Percentiles rank a stretch among this genome's conserved stretches.
Conservation (phyloP, 2,113 vertebrate genomes). For the Gadus chalcogrammus region DNA sequence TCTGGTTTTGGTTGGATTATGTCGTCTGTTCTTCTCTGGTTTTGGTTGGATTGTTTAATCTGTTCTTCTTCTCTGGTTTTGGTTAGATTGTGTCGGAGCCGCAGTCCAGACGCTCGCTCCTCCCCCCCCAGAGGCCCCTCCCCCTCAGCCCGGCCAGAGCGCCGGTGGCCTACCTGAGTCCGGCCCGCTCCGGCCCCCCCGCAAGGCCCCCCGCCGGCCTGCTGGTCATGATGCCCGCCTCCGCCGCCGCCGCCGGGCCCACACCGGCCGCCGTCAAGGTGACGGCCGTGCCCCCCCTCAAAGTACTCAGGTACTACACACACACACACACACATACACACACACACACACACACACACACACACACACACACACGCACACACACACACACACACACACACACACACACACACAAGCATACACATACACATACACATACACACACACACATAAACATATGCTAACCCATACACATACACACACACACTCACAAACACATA, state of each 20-base stretch:
- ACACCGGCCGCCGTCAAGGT: constrained; percentile 56
- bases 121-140: constrained; percentile 77
- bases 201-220: constrained; percentile 65
- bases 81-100: constrained; percentile 52
- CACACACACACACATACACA: not conserved
- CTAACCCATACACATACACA: not conserved
- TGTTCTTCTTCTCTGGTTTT: not conserved
- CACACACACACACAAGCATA: not conserved
- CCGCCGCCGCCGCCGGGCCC: constrained; percentile 49
- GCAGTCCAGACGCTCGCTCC: constrained; percentile 55
- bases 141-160: constrained; percentile 76
- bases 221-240: constrained; percentile 80
- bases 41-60: constrained; percentile 46
- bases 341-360: not conserved
- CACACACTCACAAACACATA: no score
- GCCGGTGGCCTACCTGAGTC: constrained; percentile 56
- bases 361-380: not conserved
- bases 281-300: constrained; percentile 56
- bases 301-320: constrained; percentile 65
- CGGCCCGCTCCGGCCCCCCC: constrained; percentile 43
- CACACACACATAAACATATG: not conserved
- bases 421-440: not conserved
- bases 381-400: no score
- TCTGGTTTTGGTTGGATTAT: no score
- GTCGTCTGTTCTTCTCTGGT: no score